Percentiles rank a stretch among this genome's conserved stretches.
phyloP scores from a whole-genome alignment of 2,888 invertebrate species.

The Hartigia nigra region DNA sequence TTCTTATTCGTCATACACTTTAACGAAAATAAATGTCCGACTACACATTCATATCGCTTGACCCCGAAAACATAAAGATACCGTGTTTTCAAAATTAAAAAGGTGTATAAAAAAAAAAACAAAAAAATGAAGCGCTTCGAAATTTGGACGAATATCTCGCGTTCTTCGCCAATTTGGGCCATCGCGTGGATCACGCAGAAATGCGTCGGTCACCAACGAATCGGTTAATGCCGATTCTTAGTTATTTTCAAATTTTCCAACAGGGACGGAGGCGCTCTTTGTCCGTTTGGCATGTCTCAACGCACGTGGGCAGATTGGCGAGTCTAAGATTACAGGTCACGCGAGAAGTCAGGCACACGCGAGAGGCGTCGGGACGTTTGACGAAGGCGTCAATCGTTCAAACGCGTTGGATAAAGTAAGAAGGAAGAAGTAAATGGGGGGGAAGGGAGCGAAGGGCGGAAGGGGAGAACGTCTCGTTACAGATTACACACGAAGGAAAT shows the following conservation, averaged over 20 bases:
- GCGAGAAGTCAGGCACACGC: slow-evolving; percentile 8
- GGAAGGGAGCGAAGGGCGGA: neutral
- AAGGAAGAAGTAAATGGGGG: neutral
- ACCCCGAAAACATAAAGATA: no score
- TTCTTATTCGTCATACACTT: no score
- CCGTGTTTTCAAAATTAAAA: no score
- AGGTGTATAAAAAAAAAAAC: no score
- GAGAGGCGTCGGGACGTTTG: neutral
- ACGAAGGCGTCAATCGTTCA: neutral
- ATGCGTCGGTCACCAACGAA: no score
- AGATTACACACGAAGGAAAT: neutral
- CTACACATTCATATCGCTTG: no score
- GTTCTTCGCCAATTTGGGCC: no score
- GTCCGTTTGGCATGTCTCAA: neutral
- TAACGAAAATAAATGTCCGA: no score
- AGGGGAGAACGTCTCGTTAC: neutral
- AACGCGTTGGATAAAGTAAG: neutral
- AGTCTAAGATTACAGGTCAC: slow-evolving; percentile 20
- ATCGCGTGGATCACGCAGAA: no score
- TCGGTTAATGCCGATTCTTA: neutral
- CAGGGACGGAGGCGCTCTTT: neutral
- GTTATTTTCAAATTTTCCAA: neutral
- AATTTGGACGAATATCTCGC: no score
- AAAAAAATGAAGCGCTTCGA: no score
- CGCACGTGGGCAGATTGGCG: slow-evolving; percentile 14